Evolutionary conservation across 2,113 vertebrate genomes (phyloP).

Genomic region (Vulpes ferrilata): DNA sequence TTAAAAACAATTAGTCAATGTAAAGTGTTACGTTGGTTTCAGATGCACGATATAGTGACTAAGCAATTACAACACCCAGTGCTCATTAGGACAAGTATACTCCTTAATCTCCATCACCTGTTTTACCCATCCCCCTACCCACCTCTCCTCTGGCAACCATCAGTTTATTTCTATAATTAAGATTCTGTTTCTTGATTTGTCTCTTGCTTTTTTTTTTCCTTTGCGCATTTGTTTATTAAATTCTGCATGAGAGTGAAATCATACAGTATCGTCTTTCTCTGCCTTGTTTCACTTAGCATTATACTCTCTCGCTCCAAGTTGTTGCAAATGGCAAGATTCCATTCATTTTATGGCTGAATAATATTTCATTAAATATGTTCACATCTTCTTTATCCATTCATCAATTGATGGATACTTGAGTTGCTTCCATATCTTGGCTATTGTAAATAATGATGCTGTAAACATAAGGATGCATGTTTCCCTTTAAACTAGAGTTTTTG

Average conservation of each 20-base stretch:
- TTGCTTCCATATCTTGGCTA: not conserved
- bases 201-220: not conserved
- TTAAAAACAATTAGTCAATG: not conserved
- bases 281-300: not conserved
- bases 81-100: not conserved
- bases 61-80: not conserved
- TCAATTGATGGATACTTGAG: not conserved
- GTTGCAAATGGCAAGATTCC: not conserved
- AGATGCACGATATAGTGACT: not conserved
- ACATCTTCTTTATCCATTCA: not conserved
- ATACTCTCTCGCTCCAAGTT: not conserved
- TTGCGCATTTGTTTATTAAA: not conserved
- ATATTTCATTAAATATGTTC: not conserved
- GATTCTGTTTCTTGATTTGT: not conserved
- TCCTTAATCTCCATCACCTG: not conserved
- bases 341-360: not conserved
- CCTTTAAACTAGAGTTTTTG: not conserved
- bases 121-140: not conserved
- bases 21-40: not conserved
- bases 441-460: not conserved
- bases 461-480: not conserved
- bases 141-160: not conserved
- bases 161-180: not conserved
- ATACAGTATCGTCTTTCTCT: not conserved
- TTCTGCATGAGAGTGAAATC: not conserved